Percentiles rank a stretch among this genome's conserved stretches.
Conservation (phyloP, 2,113 vertebrate species). For the Pholis gunnellus region DNA sequence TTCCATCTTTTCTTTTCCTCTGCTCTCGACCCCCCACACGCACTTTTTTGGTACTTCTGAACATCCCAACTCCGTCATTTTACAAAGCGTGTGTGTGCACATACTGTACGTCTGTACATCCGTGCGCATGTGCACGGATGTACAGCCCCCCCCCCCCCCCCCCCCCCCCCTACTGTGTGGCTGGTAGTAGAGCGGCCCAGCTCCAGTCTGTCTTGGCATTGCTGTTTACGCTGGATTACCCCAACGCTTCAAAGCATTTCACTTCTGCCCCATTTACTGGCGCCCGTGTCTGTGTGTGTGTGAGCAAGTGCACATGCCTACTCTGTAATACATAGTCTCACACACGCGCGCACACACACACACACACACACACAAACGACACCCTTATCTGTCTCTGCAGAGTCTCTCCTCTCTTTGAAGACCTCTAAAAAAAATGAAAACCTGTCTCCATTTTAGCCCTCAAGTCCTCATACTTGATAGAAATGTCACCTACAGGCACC, state of each 20-base stretch:
- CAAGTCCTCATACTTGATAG: conserved; percentile 69
- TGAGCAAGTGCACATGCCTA: conserved; percentile 12
- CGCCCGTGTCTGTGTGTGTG: conserved; percentile 45
- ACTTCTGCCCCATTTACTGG: conserved; percentile 86
- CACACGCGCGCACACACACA: conserved; percentile 7
- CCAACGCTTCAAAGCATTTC: conserved; percentile 85
- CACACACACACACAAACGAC: conserved; percentile 40
- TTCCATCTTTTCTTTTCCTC: conserved; percentile 24
- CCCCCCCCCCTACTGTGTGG: conserved; percentile 44
- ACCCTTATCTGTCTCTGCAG: conserved; percentile 77
- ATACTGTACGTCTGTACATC: conserved; percentile 13
- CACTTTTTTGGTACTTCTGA: conserved; percentile 12
- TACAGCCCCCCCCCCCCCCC: conserved; percentile 36
- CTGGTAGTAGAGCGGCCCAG: conserved; percentile 64
- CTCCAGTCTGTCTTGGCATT: conserved; percentile 74
- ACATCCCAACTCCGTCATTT: conserved; percentile 47
- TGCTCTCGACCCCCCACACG: background rate
- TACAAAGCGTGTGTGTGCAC: conserved; percentile 33
- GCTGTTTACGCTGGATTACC: conserved; percentile 86
- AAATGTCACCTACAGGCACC: conserved; percentile 67
- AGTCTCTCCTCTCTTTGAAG: conserved; percentile 69
- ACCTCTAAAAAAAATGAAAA: conserved; percentile 75
- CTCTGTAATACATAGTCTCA: conserved; percentile 42
- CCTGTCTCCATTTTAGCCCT: conserved; percentile 71
- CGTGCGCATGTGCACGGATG: conserved; percentile 39